Evolutionary conservation across 2,888 invertebrate genomes (phyloP), one percentile per base, ranked within the genome.

Genomic region (Calliopum simillimum): DNA sequence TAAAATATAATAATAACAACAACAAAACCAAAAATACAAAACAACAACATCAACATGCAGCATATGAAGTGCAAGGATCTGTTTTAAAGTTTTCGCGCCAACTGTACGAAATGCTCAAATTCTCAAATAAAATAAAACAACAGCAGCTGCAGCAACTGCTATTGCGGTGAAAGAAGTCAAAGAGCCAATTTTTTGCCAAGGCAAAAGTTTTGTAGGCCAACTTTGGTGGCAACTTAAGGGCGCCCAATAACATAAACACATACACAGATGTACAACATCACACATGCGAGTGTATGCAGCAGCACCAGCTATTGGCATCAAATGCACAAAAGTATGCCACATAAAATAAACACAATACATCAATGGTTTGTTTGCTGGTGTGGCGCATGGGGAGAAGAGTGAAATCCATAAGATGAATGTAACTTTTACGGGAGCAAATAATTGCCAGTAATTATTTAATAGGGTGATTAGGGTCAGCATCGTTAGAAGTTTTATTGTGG

Each of bases 201-300:
- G 33, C 33, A 33, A 33, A 33, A 33, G 33, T 33, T 33, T 33
- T 33, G n/a, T 33, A 33, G 33, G 33, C 33, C 33, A 33, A 33
- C 33, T 33, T 33, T 33, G 33, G 33, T 33, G 33, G 8, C 33
- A 33, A 69, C 58, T 69, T 69, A 33, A 63, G 64, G 58, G 58
- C 55, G 64, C 69, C 58, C 49, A 58, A n/a, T n/a, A 64, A 65
- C 69, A 64, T 58, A 69, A 69, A 47, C 64, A 51, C 64, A 69
- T 64, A 64, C 63, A 65, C 58, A 69, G 56, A 63, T 58, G 46
- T 25, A 63, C 43, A 69, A 53, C 55, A 59, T 21, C 53, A 53
- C 33, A 33, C 33, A 8, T 33, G 1, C 8, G 33, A 33, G 33
- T 8, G 8, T 6, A 33, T 33, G 33, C 49, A 49, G 14, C 49